phyloP scores from a whole-genome alignment of 1,140 invertebrate genomes.

The Gyrodactylus bullatarudis region DNA sequence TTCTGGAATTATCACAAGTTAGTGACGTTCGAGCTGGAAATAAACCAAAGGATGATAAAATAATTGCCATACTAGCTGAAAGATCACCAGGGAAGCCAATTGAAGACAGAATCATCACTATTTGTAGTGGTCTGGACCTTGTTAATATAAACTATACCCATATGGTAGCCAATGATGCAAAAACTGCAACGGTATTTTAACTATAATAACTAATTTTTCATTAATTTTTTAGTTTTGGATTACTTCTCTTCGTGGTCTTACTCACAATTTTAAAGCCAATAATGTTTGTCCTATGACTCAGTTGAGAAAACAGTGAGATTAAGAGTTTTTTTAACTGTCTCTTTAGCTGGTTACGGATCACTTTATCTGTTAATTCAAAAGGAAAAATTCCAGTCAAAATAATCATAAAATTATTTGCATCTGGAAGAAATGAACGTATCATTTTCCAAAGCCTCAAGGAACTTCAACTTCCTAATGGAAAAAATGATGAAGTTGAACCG shows the following conservation, averaged over 20 bases:
- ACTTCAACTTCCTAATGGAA: constrained; percentile 61
- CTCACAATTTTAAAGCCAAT: constrained; percentile 74
- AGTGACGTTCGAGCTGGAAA: constrained; percentile 66
- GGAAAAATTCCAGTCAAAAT: constrained; percentile 86
- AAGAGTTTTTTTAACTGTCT: constrained; percentile 4
- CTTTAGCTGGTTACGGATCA: constrained; percentile 74
- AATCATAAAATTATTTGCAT: constrained; percentile 79
- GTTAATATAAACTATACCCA: constrained; percentile 94
- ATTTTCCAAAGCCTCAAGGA: constrained; percentile 83
- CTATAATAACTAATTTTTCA: constrained; percentile 9
- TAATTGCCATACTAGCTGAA: constrained; percentile 38
- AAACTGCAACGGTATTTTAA: constrained; percentile 44
- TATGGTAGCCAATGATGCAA: constrained; percentile 58
- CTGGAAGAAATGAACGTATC: constrained; percentile 69
- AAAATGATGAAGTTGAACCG: constrained; percentile 62
- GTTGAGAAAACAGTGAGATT: constrained; percentile 78
- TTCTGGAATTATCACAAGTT: constrained; percentile 75
- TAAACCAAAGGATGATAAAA: constrained; percentile 56
- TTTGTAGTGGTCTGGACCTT: constrained; percentile 90
- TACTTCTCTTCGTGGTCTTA: constrained; percentile 44
- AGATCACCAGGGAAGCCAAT: constrained; percentile 29
- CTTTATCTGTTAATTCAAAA: constrained; percentile 55
- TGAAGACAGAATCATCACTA: constrained; percentile 74
- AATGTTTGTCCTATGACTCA: constrained; percentile 73
- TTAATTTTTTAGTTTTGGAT: constrained; percentile 35